Evolutionary conservation across 2,888 invertebrate genomes (phyloP).

Genomic region (Hybos culiciformis): DNA sequence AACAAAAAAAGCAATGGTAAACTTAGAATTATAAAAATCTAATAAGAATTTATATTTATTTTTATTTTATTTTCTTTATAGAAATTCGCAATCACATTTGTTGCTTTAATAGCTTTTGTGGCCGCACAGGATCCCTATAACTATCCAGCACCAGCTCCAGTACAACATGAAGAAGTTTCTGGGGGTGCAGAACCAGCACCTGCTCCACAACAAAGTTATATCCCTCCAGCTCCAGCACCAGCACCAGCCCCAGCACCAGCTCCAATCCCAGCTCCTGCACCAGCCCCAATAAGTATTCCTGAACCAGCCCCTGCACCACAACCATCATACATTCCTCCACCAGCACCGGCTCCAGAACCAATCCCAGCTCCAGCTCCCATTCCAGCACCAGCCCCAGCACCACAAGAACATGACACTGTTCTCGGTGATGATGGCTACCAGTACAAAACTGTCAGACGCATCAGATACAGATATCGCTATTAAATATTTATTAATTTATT

Average conservation of each 20-base stretch:
- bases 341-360: constrained; percentile 1
- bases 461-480: not conserved
- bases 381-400: not conserved
- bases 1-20: too few species aligned
- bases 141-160: too few species aligned
- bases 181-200: constrained; percentile 9
- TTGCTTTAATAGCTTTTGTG: not conserved
- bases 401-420: not conserved
- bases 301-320: not conserved
- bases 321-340: not conserved
- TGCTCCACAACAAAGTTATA: too few species aligned
- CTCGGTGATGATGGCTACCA: not conserved
- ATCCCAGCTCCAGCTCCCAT: not conserved
- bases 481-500: not conserved
- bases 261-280: constrained; percentile 3
- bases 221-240: constrained; percentile 1
- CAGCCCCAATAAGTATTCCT: too few species aligned
- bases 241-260: not conserved
- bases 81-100: not conserved
- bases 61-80: too few species aligned
- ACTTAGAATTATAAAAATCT: too few species aligned
- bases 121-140: not conserved
- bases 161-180: too few species aligned
- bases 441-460: not conserved
- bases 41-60: too few species aligned